Evolutionary conservation across 2,888 invertebrate genomes (phyloP), one percentile per base, ranked within the genome.

Genomic region (Stenchaetothrips biformis): DNA sequence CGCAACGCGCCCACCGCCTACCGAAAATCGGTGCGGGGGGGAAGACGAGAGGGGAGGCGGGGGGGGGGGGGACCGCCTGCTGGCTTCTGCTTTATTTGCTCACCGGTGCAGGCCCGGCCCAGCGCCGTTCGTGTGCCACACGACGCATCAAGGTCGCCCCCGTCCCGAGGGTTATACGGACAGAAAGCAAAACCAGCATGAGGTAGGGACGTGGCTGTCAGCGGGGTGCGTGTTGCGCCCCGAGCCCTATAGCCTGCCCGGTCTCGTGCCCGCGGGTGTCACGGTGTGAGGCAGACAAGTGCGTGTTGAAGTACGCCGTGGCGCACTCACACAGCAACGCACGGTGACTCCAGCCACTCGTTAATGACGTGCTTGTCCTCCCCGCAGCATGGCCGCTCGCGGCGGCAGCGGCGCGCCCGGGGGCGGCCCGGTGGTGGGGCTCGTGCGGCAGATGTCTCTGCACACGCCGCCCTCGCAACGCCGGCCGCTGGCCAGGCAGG

Each of bases 91-190:
- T 37, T 37, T 37, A 37, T 37, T 37, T 37, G 37, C 37, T 37
- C 37, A 37, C 37, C 37, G 37, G 37, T 37, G 37, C 37, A 37
- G 37, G 37, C 37, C 2, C 37, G 37, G 37, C n/a, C n/a, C n/a
- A n/a, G n/a, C n/a, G n/a, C 37, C 37, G 37, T 37, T 37, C 37
- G 37, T 37, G 37, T 37, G 37, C 37, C 37, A 37, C 25, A 21
- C 67, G 67, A 74, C 67, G 25, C 67, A 25, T 25, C 67, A 74
- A 74, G 67, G 67, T 74, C 67, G 67, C 67, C 21, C 67, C 21
- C 21, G 21, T 67, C 67, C 21, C 25, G 67, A 37, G 37, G 37
- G 37, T 37, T 37, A 37, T 37, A 37, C 37, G 37, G 4, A 37
- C 37, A 37, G 37, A 37, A 37, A 37, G 37, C 37, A 37, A 37